A percentile compares a stretch with the other conserved stretches of the same genome.
Conservation (phyloP, 2,888 invertebrate species). For the Caradrina kadenii region DNA sequence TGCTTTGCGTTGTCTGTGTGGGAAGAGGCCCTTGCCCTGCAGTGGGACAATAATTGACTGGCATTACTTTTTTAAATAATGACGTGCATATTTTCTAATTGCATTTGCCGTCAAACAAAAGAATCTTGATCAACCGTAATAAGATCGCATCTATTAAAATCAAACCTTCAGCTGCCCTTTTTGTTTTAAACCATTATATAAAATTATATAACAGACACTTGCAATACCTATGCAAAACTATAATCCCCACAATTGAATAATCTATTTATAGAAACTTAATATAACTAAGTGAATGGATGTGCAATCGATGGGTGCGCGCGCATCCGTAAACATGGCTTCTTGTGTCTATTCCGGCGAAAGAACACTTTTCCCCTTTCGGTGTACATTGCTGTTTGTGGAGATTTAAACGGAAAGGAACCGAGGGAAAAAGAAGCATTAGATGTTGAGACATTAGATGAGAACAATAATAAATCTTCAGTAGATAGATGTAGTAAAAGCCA, state of each 20-base stretch:
- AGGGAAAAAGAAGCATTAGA: conserved; percentile 31
- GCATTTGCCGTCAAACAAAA: conserved; percentile 1
- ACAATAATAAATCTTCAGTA: conserved; percentile 8
- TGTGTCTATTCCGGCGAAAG: conserved; percentile 48
- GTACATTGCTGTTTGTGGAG: conserved; percentile 63
- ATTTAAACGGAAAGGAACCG: background rate
- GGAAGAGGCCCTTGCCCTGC: too few species aligned
- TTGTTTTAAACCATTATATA: conserved; percentile 11
- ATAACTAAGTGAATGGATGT: conserved; percentile 75
- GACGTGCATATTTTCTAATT: background rate
- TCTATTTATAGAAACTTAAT: conserved; percentile 77
- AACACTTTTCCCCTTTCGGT: conserved; percentile 1
- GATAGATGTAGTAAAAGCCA: conserved; percentile 19
- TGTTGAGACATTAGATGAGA: background rate
- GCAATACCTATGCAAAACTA: conserved; percentile 64
- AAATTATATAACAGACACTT: conserved; percentile 58
- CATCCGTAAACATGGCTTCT: conserved; percentile 80
- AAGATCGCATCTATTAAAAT: conserved; percentile 13
- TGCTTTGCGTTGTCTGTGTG: too few species aligned
- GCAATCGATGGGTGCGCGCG: conserved; percentile 88
- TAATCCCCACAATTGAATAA: conserved; percentile 83
- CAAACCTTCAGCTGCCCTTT: background rate
- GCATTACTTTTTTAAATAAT: too few species aligned
- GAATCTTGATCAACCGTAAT: background rate
- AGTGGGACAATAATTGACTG: too few species aligned